phyloP scores from a whole-genome alignment of 2,888 invertebrate species.

The Drosophila niveifrons region DNA sequence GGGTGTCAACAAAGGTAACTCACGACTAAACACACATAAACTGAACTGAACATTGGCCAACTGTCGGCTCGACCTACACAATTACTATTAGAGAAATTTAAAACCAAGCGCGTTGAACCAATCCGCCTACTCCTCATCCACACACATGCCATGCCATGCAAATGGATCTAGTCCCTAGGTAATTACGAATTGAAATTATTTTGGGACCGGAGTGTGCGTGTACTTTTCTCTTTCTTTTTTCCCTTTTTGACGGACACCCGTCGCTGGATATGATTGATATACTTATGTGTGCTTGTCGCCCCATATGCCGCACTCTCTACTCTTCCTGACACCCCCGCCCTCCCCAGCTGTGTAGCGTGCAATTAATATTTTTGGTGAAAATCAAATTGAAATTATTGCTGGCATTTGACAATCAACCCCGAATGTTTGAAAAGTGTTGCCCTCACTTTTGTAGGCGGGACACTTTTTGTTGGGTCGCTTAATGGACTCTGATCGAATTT shows the following conservation, averaged over 20 bases:
- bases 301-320: slow-evolving; percentile 66
- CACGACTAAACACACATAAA: no score
- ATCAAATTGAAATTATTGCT: slow-evolving; percentile 74
- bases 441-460: slow-evolving; percentile 22
- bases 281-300: slow-evolving; percentile 18
- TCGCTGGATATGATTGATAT: slow-evolving; percentile 48
- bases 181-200: slow-evolving; percentile 49
- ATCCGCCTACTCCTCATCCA: slow-evolving; percentile 20
- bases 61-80: slow-evolving; percentile 29
- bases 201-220: slow-evolving; percentile 53
- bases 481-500: slow-evolving; percentile 30
- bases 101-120: slow-evolving; percentile 47
- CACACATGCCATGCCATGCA: slow-evolving; percentile 30
- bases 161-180: slow-evolving; percentile 13
- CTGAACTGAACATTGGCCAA: slow-evolving; percentile 13
- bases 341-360: slow-evolving; percentile 54
- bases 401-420: slow-evolving; percentile 47
- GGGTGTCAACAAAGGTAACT: slow-evolving; percentile 48
- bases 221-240: not conserved
- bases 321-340: slow-evolving; percentile 62
- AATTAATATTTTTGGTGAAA: slow-evolving; percentile 73
- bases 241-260: slow-evolving; percentile 44
- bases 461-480: not conserved
- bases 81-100: slow-evolving; percentile 67
- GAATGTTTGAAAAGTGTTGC: slow-evolving; percentile 37